Base-by-base conservation (phyloP, 2,797 vertebrate genomes). In the Scolopax bukidnonensis region DNA sequence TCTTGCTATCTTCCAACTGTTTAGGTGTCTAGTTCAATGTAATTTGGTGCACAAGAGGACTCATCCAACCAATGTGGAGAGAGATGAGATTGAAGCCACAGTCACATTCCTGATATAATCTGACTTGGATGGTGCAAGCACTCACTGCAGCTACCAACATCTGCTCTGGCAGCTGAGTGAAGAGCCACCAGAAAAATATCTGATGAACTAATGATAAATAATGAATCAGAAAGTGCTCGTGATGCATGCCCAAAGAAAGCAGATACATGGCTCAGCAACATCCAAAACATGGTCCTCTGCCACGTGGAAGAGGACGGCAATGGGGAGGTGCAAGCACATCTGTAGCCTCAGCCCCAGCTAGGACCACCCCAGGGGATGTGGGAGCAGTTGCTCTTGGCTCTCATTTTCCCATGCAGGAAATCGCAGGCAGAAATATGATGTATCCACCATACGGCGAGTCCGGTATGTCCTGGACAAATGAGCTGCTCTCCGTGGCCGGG, bases 371-470 rank as follows among this genome's bases (percentile, higher is more conserved):
- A 33, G 59, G 90, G 90, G 76, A 82, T 13, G 76, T 41, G 63
- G 80, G 71, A 92, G 90, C 90, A 75, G 92, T 88, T 90, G 76
- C 67, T 95, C 53, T 88, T 88, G 95, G 92, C 87, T 95, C 90
- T 90, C 48, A 2, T 79, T 94, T 94, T 73, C 60, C 88, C 30
- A 0, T 51, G 84, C 93, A 94, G 93, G 90, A 93, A 95, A 71
- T 79, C 25, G 0, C 68, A 80, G 81, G 10, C 40, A 79, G 90
- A 79, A 94, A 91, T 76, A 71, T 79, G 88, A 89, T 91, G 90
- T 84, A 71, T 85, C 64, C 64, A 64, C 87, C 90, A 80, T 60
- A 33, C 18, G 17, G 87, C 2, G 4, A 82, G 84, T 36, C 73
- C n/a, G 3, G 64, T 30, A 61, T 0, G 7, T 78, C 76, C 87